Evolutionary conservation across 2,797 vertebrate genomes (phyloP).

Genomic region (Pipistrellus nathusii): DNA sequence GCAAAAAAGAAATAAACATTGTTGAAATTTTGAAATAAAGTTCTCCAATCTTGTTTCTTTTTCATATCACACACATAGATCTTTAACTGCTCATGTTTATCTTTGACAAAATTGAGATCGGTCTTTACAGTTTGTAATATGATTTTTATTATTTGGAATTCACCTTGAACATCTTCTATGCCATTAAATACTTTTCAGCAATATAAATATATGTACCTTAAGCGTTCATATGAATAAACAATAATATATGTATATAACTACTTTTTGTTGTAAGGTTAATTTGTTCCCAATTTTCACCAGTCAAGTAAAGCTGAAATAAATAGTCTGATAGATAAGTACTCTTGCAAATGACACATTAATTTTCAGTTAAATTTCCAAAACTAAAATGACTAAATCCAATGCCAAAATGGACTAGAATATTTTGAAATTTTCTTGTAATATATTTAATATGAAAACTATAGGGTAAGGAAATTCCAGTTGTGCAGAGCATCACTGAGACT

Average conservation of each 20-base stretch:
- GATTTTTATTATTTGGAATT: constrained; percentile 42
- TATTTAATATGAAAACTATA: background rate
- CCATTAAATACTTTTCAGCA: constrained; percentile 50
- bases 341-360: constrained; percentile 56
- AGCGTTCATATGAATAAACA: background rate
- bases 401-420: constrained; percentile 38
- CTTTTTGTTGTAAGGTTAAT: constrained; percentile 42
- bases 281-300: background rate
- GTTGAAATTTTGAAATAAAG: background rate
- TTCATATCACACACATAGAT: background rate
- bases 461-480: background rate
- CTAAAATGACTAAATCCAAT: constrained; percentile 49
- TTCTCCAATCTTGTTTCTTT: background rate
- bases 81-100: background rate
- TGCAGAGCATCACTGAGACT: background rate
- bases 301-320: constrained; percentile 62
- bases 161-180: constrained; percentile 31
- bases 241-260: constrained; percentile 27
- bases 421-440: background rate
- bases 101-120: constrained; percentile 40
- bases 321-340: constrained; percentile 46
- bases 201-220: background rate
- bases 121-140: background rate
- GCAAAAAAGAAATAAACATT: background rate
- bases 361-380: constrained; percentile 58